Base-by-base conservation (phyloP, 1,140 invertebrate species). In the Bombyx mandarina region DNA sequence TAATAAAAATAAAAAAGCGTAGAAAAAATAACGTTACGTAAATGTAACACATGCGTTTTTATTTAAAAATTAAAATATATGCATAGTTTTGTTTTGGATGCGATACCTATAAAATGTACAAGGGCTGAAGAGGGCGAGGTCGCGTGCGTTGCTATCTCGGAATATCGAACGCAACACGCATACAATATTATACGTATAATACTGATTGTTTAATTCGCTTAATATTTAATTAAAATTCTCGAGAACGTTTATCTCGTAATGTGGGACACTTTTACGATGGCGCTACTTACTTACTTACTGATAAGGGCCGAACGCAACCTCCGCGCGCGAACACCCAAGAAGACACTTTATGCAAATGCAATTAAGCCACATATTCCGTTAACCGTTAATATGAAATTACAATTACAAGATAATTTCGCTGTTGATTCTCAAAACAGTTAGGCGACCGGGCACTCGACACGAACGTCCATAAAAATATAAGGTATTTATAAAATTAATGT, bases 181-280 rank as follows among this genome's bases (percentile, higher is more conserved):
- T 75, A 77, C 79, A 76, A 76, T 81, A 82, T 79, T 78, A 83
- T 83, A 84, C 67, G 69, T 81, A 81, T 87, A 87, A 87, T 85
- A 87, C 82, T 85, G 84, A 86, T 85, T 82, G 85, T 86, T 85
- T 81, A 79, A 85, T 85, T 86, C 81, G 61, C 81, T 84, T 86
- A 85, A 85, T 85, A 86, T 86, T 86, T 85, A 86, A 86, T 84
- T 86, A 83, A 86, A 84, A 84, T 86, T 84, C 81, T 78, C 82
- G 75, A 77, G 78, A 82, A 73, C 78, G 75, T 79, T 86, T 86
- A 85, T 85, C 82, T 83, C 78, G 73, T 80, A 85, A 85, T 85
- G 80, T 85, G 78, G 83, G 82, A 83, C 82, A 85, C 80, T 80
- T 86, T 86, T 82, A 83, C 82, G 83, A 86, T 76, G 80, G 77